Percentiles rank a stretch among this genome's conserved stretches.
phyloP scores from a whole-genome alignment of 2,888 invertebrate genomes.

The Galeopsomyia nigrocyanea region DNA sequence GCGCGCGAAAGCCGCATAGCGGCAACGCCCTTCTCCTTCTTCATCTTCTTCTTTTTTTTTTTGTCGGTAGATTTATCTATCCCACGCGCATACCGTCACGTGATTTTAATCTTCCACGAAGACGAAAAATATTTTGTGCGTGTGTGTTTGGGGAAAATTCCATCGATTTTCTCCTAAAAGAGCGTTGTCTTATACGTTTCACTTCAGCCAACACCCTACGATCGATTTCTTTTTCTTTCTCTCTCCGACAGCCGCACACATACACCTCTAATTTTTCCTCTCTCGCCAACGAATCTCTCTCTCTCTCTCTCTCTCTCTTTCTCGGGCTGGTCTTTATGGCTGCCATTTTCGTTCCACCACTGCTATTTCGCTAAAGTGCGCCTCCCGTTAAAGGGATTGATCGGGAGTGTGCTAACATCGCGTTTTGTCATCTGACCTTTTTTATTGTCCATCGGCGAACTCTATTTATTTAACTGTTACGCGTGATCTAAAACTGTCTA shows the following conservation, averaged over 20 bases:
- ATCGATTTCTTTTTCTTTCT: conserved; percentile 8
- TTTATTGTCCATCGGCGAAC: no score
- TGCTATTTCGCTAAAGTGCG: neutral
- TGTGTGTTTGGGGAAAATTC: conserved; percentile 4
- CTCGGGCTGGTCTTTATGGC: conserved; percentile 4
- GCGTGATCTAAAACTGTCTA: no score
- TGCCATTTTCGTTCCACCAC: conserved; percentile 8
- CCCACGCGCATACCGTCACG: no score
- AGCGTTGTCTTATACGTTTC: conserved; percentile 19
- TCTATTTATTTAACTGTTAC: no score
- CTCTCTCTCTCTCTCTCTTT: neutral
- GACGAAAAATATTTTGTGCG: no score
- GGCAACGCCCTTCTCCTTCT: neutral
- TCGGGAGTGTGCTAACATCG: no score
- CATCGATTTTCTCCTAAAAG: conserved; percentile 33
- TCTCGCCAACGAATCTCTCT: neutral
- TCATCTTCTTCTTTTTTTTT: no score
- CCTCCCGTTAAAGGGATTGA: no score
- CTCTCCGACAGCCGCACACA: neutral
- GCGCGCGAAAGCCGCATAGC: neutral
- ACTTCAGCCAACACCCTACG: neutral
- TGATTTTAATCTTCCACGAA: no score
- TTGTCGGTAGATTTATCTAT: no score
- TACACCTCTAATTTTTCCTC: conserved; percentile 22
- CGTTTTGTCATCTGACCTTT: no score